Conservation (phyloP, 2,888 invertebrate species). For the Amaurobius ferox region DNA sequence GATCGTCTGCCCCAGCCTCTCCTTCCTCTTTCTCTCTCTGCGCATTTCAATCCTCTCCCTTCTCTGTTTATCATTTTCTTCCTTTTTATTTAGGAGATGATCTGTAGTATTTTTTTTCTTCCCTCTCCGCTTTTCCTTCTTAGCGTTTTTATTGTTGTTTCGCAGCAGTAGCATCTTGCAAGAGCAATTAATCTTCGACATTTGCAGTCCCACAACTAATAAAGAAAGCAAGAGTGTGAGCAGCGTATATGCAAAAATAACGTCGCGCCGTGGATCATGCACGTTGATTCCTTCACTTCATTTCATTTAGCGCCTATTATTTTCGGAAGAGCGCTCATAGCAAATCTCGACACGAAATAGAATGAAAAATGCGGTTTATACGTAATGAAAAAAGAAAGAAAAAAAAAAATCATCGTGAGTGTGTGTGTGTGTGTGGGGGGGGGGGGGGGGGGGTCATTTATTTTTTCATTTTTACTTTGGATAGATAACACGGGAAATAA, state of each 20-base stretch:
- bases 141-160: conserved; percentile 29
- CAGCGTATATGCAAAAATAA: too few species aligned
- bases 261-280: neutral
- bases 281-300: neutral
- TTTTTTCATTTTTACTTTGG: neutral
- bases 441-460: neutral
- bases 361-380: neutral
- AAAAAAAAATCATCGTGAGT: too few species aligned
- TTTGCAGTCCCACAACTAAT: neutral
- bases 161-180: conserved; percentile 23
- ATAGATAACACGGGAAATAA: neutral
- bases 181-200: conserved; percentile 47
- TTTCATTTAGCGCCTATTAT: conserved; percentile 11
- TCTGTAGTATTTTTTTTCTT: neutral
- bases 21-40: conserved; percentile 15
- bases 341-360: neutral
- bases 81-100: conserved; percentile 1
- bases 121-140: neutral
- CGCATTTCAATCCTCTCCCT: conserved; percentile 15
- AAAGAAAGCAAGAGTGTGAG: neutral
- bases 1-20: conserved; percentile 19
- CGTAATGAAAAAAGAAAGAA: too few species aligned
- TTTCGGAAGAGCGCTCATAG: neutral
- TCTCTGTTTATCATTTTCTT: conserved; percentile 29
- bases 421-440: too few species aligned